Conservation (phyloP, 2,888 invertebrate genomes). For the Periphyllus acericola region DNA sequence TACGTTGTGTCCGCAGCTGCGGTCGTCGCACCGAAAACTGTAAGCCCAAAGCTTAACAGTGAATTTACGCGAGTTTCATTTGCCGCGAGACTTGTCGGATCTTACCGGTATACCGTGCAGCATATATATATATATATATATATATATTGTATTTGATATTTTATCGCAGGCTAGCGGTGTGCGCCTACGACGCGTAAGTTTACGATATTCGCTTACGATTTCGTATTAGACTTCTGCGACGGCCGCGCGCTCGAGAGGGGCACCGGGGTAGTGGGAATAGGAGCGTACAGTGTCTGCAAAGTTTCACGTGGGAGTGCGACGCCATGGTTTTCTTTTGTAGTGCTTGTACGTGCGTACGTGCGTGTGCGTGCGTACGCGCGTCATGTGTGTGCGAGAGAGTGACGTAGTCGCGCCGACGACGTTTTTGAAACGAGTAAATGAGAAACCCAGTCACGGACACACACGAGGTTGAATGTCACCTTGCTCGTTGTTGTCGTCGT, state of each 20-base stretch:
- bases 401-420: slow-evolving; percentile 40
- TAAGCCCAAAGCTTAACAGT: too few relatives aligned
- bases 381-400: neutral
- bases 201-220: neutral
- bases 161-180: neutral
- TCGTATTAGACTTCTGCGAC: slow-evolving; percentile 11
- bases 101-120: too few relatives aligned
- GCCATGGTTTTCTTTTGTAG: slow-evolving; percentile 55
- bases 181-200: neutral
- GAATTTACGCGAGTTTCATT: too few relatives aligned
- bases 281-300: slow-evolving; percentile 55
- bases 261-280: neutral
- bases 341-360: neutral
- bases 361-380: neutral
- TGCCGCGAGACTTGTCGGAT: too few relatives aligned
- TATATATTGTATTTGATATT: too few relatives aligned
- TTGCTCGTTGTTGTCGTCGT: slow-evolving; percentile 51
- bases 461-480: slow-evolving; percentile 61
- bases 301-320: slow-evolving; percentile 54
- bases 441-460: slow-evolving; percentile 62
- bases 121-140: neutral
- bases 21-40: neutral
- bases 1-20: neutral
- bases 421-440: slow-evolving; percentile 59
- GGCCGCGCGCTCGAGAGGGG: neutral